Evolutionary conservation across 2,888 invertebrate species (phyloP).

Genomic region (Parnassius glacialis): DNA sequence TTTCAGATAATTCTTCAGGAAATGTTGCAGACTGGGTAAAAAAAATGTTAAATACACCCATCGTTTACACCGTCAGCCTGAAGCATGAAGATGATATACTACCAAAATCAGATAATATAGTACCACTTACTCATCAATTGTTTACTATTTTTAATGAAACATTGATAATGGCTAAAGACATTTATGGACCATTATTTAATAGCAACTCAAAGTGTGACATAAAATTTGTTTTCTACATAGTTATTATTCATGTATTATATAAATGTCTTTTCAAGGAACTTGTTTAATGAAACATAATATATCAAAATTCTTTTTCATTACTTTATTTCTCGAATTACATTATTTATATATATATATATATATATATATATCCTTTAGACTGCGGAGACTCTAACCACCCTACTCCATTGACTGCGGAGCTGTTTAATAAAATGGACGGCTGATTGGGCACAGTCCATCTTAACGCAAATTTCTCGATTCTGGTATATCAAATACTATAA

Average conservation of each 20-base stretch:
- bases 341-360: too few relatives aligned
- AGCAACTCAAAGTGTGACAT: constrained; percentile 24
- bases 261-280: not conserved
- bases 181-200: constrained; percentile 64
- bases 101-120: constrained; percentile 44
- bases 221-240: not conserved
- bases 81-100: constrained; percentile 42
- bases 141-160: constrained; percentile 52
- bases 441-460: too few relatives aligned
- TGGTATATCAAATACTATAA: too few relatives aligned
- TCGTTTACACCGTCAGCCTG: constrained; percentile 62
- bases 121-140: constrained; percentile 45
- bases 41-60: constrained; percentile 57
- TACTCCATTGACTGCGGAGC: too few relatives aligned
- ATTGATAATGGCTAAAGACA: constrained; percentile 49
- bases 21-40: constrained; percentile 72
- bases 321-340: not conserved
- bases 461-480: too few relatives aligned
- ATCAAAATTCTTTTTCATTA: not conserved
- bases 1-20: constrained; percentile 55
- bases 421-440: too few relatives aligned
- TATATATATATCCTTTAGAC: too few relatives aligned
- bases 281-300: not conserved
- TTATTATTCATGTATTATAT: not conserved
- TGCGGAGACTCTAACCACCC: too few relatives aligned